phyloP scores from a whole-genome alignment of 2,113 vertebrate species.

The Boleophthalmus pectinirostris region DNA sequence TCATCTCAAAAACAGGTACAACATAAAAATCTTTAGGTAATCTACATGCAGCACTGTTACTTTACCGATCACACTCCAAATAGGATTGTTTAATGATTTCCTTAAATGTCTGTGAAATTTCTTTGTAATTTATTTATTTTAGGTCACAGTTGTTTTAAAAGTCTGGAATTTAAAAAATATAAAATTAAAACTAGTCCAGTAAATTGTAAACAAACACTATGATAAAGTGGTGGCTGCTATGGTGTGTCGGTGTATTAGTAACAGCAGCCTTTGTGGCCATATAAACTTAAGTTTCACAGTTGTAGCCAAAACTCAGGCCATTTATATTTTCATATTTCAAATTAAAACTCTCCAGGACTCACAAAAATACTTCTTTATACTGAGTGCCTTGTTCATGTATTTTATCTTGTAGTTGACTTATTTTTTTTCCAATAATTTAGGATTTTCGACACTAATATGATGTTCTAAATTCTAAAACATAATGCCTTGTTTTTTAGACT shows the following conservation, averaged over 20 bases:
- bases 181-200: neutral
- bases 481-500: neutral
- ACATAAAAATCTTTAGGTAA: neutral
- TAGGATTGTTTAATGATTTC: neutral
- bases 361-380: neutral
- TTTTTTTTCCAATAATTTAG: too few species aligned
- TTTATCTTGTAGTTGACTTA: neutral
- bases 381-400: neutral
- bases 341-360: neutral
- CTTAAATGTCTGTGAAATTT: neutral
- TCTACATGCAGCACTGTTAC: slow-evolving; percentile 25
- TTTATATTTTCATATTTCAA: neutral
- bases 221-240: neutral
- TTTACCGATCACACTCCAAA: slow-evolving; percentile 17
- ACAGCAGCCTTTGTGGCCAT: neutral
- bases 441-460: neutral
- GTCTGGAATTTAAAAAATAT: neutral
- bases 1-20: neutral
- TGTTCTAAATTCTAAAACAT: too few species aligned
- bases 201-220: neutral
- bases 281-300: too few species aligned
- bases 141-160: neutral
- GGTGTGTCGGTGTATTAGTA: neutral
- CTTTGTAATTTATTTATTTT: neutral
- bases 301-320: neutral